Evolutionary conservation across 1,140 invertebrate genomes (phyloP).

Genomic region (Colletes latitarsis): DNA sequence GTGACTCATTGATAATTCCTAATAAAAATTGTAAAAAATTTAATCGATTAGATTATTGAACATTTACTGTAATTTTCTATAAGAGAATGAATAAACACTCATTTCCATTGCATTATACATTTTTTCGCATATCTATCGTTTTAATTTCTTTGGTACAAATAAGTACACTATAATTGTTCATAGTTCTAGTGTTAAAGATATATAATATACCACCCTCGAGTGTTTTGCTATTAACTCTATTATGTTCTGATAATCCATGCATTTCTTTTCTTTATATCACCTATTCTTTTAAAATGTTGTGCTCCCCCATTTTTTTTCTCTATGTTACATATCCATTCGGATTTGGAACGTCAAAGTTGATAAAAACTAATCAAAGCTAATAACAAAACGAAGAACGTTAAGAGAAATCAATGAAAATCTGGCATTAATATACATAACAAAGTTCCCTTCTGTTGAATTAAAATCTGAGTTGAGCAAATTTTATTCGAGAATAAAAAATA

Average conservation of each 20-base stretch:
- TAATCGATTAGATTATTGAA: too few relatives aligned
- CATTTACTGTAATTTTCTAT: too few relatives aligned
- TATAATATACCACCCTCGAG: slow-evolving; percentile 32
- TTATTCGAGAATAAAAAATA: too few relatives aligned
- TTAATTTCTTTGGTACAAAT: too few relatives aligned
- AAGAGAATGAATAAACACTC: too few relatives aligned
- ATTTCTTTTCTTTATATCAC: slow-evolving; percentile 51
- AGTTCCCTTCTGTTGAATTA: slow-evolving; percentile 8
- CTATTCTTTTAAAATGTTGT: background rate
- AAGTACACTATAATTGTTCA: too few relatives aligned
- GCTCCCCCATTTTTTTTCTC: slow-evolving; percentile 45
- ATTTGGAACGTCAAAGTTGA: slow-evolving; percentile 36
- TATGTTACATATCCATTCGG: slow-evolving; percentile 36
- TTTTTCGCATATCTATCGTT: too few relatives aligned
- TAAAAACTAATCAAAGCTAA: slow-evolving; percentile 27
- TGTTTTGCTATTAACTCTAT: slow-evolving; percentile 72
- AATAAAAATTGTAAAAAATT: too few relatives aligned
- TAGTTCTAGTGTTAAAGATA: too few relatives aligned
- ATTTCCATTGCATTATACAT: too few relatives aligned
- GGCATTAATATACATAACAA: background rate
- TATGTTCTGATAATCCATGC: slow-evolving; percentile 74
- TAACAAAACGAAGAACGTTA: background rate
- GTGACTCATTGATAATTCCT: too few relatives aligned
- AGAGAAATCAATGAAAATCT: background rate
- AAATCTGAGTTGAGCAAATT: background rate